A percentile compares a stretch with the other conserved stretches of the same genome.
Conservation (phyloP, 2,797 vertebrate genomes). For the Lacerta agilis region DNA sequence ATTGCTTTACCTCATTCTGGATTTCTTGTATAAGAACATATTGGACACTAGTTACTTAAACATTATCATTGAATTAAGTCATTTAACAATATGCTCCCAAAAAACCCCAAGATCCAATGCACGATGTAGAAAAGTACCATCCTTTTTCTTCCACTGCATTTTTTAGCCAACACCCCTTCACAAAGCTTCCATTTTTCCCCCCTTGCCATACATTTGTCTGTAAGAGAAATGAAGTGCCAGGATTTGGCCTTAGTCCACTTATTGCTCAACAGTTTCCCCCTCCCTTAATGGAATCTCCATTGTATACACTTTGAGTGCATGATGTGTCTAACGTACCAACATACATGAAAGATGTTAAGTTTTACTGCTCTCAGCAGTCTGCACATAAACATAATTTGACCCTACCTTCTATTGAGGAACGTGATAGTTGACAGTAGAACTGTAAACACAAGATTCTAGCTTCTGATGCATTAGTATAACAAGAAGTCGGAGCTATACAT, state of each 20-base stretch:
- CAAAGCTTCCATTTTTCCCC: slow-evolving; percentile 56
- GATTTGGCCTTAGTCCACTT: slow-evolving; percentile 43
- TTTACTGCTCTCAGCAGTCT: slow-evolving; percentile 57
- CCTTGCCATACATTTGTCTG: slow-evolving; percentile 55
- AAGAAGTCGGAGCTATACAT: slow-evolving; percentile 11
- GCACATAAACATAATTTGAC: slow-evolving; percentile 62
- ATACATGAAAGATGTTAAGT: slow-evolving; percentile 44
- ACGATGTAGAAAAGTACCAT: neutral
- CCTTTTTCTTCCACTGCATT: slow-evolving; percentile 11
- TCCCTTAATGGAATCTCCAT: slow-evolving; percentile 34
- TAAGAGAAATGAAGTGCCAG: slow-evolving; percentile 49
- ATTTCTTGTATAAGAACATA: neutral
- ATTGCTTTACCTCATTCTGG: neutral
- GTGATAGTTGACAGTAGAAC: slow-evolving; percentile 28
- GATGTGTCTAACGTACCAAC: slow-evolving; percentile 29
- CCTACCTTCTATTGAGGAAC: slow-evolving; percentile 40
- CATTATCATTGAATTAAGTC: neutral
- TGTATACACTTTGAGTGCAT: slow-evolving; percentile 46
- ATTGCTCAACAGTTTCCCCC: neutral
- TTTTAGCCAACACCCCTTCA: slow-evolving; percentile 48
- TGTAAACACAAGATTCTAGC: slow-evolving; percentile 30
- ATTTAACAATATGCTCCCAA: neutral
- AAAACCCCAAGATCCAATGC: neutral
- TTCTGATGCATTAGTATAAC: slow-evolving; percentile 33
- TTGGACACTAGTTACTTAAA: neutral